phyloP scores from a whole-genome alignment of 2,888 invertebrate genomes.

The Steinernema carpocapsae region DNA sequence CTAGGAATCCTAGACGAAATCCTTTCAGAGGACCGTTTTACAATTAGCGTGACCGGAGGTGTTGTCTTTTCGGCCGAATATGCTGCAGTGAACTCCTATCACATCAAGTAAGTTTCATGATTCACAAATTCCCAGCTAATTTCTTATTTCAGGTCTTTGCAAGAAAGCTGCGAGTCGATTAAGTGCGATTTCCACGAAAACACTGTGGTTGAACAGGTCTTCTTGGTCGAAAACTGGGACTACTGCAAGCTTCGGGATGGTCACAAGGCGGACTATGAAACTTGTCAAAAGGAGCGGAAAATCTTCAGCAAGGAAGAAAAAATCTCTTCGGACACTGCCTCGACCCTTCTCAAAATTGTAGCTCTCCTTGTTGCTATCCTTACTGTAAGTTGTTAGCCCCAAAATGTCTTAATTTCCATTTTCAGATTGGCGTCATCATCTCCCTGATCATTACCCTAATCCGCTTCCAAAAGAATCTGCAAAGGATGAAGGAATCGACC shows the following conservation, averaged over 20 bases:
- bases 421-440: too few species aligned
- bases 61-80: neutral
- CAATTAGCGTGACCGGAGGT: neutral
- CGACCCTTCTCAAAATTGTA: too few species aligned
- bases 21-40: neutral
- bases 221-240: neutral
- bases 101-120: neutral
- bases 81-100: neutral
- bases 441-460: too few species aligned
- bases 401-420: too few species aligned
- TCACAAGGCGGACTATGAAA: neutral
- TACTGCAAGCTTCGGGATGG: neutral
- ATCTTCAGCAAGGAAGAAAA: too few species aligned
- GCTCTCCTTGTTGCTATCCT: too few species aligned
- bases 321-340: too few species aligned
- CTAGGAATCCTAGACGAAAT: neutral
- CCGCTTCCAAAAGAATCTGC: too few species aligned
- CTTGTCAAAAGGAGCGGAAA: neutral
- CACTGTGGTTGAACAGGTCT: neutral
- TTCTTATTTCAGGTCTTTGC: neutral
- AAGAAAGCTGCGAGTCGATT: neutral
- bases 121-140: neutral
- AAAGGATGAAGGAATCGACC: too few species aligned
- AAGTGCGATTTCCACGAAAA: neutral
- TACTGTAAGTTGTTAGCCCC: too few species aligned